Evolutionary conservation across 2,113 vertebrate species (phyloP).

Genomic region (Sylvia atricapilla): DNA sequence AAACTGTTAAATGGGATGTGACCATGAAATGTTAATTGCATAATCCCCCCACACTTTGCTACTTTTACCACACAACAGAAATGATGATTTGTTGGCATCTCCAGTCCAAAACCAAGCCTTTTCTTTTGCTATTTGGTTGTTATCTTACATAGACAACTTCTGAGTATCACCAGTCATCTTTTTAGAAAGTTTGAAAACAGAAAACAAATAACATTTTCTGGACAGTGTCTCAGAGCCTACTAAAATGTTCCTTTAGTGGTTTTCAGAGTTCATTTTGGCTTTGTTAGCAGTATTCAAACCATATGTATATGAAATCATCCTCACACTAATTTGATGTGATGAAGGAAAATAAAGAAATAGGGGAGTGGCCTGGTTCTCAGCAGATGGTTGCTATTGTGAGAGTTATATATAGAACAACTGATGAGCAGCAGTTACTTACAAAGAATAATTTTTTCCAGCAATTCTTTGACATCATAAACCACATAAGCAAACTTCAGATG

Average conservation of each 20-base stretch:
- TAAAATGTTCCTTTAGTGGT: not conserved
- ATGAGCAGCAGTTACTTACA: conserved; percentile 38
- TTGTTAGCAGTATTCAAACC: conserved; percentile 40
- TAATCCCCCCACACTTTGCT: not conserved
- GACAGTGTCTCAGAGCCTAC: not conserved
- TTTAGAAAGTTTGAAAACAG: not conserved
- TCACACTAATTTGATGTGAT: conserved; percentile 38
- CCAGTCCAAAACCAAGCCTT: not conserved
- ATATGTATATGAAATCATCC: conserved; percentile 61
- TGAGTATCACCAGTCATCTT: not conserved
- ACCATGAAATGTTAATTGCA: not conserved
- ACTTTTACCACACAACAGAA: not conserved
- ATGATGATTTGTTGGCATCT: not conserved
- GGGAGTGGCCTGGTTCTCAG: conserved; percentile 14
- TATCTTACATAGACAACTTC: not conserved
- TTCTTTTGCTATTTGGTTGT: not conserved
- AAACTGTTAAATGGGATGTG: not conserved
- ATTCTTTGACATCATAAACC: conserved; percentile 33
- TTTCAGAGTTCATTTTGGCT: conserved; percentile 12
- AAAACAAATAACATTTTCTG: conserved; percentile 5
- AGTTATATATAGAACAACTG: conserved; percentile 44
- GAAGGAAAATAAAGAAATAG: not conserved
- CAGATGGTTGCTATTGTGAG: conserved; percentile 45
- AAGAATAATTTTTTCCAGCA: conserved; percentile 45
- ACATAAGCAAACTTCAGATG: conserved; percentile 3